Base-by-base conservation (phyloP, 2,888 invertebrate species). In the Synergus laeviventris region DNA sequence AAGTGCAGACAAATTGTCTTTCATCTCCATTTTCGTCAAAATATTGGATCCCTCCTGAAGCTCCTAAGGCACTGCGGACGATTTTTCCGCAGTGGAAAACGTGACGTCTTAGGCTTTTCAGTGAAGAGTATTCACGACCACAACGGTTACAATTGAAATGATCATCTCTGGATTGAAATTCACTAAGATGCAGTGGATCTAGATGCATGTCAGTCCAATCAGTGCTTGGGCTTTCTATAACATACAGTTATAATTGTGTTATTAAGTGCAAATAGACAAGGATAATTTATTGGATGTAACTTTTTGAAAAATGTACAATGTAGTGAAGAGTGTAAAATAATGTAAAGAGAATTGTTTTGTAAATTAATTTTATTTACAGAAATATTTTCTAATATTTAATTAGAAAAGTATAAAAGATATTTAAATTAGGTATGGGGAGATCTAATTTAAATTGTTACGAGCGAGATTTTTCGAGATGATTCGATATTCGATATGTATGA, bases 31-130 rank as follows among this genome's bases (percentile, higher is more conserved):
- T 70, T 31, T 70, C 70, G 7, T 70, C 70, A 9, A 70, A 11
- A 5, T 70, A 70, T 8, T 49, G 45, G 1, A 45, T 16, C 14
- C 16, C 12, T 1, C 49, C 70, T 5, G 49, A 9, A 5, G 31
- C 31, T 54, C 24, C 45, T 11, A 49, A 24, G 11, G 31, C 2
- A 31, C 31, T 31, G 31, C 36, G 45, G 11, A 70, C 8, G 2
- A 49, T 89, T 74, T 90, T 90, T 8, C 91, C 91, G 76, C 92
- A 92, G 59, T 91, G 92, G 31, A 91, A 89, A 54, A 91, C 87
- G n/a, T 70, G 70, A 49, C 70, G 49, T 18, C 70, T 49, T 1
- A 70, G 12, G n/a, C 70, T 70, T 36, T 49, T 70, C 49, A 49
- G 7, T 24, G 24, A 31, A 31, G 70, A 49, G 16, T 70, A 70